Percentiles rank a stretch among this genome's conserved stretches.
Conservation (phyloP, 1,140 invertebrate genomes). For the Aricia agestis region DNA sequence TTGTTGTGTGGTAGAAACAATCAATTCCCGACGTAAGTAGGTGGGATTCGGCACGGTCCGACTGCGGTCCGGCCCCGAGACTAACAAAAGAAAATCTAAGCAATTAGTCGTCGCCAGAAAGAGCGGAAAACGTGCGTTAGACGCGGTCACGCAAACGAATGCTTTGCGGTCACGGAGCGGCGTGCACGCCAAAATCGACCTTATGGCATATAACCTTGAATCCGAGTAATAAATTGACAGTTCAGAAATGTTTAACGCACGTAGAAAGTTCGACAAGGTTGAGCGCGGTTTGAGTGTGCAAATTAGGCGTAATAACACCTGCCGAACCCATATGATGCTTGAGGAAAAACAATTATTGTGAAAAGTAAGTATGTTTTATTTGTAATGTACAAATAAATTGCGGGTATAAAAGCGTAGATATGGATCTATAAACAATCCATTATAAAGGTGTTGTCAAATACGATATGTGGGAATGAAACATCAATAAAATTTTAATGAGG, state of each 20-base stretch:
- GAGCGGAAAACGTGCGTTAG: conserved; percentile 74
- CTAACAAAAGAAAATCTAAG: conserved; percentile 75
- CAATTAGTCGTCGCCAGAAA: conserved; percentile 75
- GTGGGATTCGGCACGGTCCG: conserved; percentile 67
- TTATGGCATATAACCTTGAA: conserved; percentile 24
- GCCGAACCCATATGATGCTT: background rate
- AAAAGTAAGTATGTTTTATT: background rate
- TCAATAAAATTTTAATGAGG: too few relatives aligned
- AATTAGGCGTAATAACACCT: background rate
- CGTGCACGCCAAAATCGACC: conserved; percentile 36
- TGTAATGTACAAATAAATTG: too few relatives aligned
- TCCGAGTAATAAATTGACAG: background rate
- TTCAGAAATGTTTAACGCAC: background rate
- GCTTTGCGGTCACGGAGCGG: conserved; percentile 51
- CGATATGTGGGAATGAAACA: too few relatives aligned
- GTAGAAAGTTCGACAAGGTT: conserved; percentile 8
- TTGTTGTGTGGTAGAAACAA: conserved; percentile 51
- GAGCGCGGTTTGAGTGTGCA: background rate
- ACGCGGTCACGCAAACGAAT: conserved; percentile 60
- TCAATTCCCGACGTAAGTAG: conserved; percentile 73
- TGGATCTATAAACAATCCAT: too few relatives aligned
- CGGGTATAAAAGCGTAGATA: too few relatives aligned
- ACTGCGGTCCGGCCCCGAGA: conserved; percentile 61
- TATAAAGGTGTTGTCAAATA: too few relatives aligned
- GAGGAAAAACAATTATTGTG: background rate